These are phyloP conservation scores for Coelinius sp. DNA, from an alignment of 2,888 invertebrate species.

Conservation along the genomic window DNA sequence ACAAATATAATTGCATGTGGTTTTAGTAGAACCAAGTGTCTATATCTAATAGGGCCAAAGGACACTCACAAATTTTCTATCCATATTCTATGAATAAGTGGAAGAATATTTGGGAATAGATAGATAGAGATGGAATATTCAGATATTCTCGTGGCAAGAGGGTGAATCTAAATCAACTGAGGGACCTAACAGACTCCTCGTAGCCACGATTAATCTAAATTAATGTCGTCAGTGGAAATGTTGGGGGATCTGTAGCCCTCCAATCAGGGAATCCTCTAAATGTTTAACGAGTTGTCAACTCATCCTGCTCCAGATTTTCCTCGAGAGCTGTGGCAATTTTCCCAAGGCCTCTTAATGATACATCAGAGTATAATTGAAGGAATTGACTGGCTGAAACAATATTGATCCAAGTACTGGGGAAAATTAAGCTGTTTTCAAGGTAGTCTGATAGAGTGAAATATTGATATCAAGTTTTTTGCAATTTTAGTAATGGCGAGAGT, in stretches of 20 bases:
- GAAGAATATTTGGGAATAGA: constrained; percentile 1
- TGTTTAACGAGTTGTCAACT: constrained; percentile 41
- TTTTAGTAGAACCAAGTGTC: not conserved
- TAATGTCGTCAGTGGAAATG: constrained; percentile 49
- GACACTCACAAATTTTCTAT: constrained; percentile 8
- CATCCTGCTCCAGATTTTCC: not conserved
- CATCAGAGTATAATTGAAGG: not conserved
- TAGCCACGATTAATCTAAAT: constrained; percentile 60
- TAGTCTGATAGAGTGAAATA: constrained; percentile 1
- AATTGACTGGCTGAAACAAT: not conserved
- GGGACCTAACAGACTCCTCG: constrained; percentile 5
- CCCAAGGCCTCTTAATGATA: not conserved
- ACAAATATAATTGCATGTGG: not conserved
- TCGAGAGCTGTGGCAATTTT: not conserved
- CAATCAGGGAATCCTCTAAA: constrained; percentile 46
- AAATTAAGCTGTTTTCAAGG: not conserved
- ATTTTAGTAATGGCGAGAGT: constrained; percentile 11
- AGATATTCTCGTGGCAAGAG: constrained; percentile 23
- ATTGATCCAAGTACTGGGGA: not conserved
- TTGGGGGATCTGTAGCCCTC: constrained; percentile 44
- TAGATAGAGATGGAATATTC: not conserved
- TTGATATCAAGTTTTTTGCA: constrained; percentile 2
- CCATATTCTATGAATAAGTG: constrained; percentile 18
- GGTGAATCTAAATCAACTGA: constrained; percentile 17
- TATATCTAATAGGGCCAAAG: not conserved